phyloP scores from a whole-genome alignment of 2,888 invertebrate species.

The Cryptocephalus primarius region DNA sequence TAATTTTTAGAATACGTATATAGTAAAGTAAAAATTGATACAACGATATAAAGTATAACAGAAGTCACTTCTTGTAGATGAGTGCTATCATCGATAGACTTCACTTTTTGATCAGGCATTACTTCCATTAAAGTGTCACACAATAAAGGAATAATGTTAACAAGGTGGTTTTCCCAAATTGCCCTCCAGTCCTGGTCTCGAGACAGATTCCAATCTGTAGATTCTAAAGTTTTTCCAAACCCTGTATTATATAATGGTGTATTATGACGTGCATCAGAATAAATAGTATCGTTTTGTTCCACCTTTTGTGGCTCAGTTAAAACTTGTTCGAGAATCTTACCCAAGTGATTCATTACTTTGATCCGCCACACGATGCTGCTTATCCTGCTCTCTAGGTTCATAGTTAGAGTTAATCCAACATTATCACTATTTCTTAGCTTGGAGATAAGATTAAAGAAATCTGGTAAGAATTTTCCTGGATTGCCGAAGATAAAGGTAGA shows the following conservation, averaged over 20 bases:
- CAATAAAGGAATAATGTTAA: conserved; percentile 62
- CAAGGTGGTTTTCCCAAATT: conserved; percentile 44
- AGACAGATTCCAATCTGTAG: conserved; percentile 1
- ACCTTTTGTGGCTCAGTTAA: conserved; percentile 8
- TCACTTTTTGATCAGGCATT: conserved; percentile 37
- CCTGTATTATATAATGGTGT: conserved; percentile 13
- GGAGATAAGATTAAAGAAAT: conserved; percentile 79
- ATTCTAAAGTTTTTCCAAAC: conserved; percentile 7
- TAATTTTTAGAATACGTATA: no score
- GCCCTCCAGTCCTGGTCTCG: conserved; percentile 1
- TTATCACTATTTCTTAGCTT: conserved; percentile 52
- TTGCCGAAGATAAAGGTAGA: conserved; percentile 55
- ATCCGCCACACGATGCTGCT: conserved; percentile 71
- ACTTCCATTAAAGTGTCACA: conserved; percentile 80
- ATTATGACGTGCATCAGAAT: conserved; percentile 3
- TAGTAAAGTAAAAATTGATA: no score
- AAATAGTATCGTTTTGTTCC: conserved; percentile 3
- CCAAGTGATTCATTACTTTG: conserved; percentile 61
- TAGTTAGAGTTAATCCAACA: conserved; percentile 55
- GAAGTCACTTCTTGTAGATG: conserved; percentile 47
- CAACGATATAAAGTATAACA: conserved; percentile 48
- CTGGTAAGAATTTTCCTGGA: conserved; percentile 61
- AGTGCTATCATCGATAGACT: conserved; percentile 7
- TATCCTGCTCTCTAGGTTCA: conserved; percentile 59
- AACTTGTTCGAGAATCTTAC: conserved; percentile 43